Evolutionary conservation across 2,113 vertebrate genomes (phyloP), one percentile per base, ranked within the genome.

Genomic region (Ornithorhynchus anatinus): DNA sequence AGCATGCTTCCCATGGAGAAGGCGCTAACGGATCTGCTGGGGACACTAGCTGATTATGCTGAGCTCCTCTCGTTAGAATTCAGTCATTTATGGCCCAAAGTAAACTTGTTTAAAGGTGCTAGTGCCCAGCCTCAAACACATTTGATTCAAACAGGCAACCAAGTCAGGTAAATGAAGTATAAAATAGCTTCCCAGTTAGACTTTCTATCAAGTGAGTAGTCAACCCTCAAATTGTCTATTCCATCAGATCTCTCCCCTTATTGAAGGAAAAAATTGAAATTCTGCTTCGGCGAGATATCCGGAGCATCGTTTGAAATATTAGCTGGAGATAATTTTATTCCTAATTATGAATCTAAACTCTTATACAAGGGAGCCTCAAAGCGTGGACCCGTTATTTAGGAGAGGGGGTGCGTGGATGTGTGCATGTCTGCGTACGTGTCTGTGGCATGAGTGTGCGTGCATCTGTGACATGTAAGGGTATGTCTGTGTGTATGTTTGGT

Each of bases 81-180:
- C 11, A 59, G 23, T 31, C 10, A 71, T 23, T 42, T 75, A n/a
- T 57, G 29, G 56, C 54, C 59, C 60, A 78, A 38, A 45, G 17
- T 32, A 37, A 62, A 39, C 6, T 68, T 53, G 5, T 20, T 11
- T 40, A 74, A 59, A 60, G 22, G 27, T 47, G 10, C 6, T 60
- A 65, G 50, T 14, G 57, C 22, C 4, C 51, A 36, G 31, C 52
- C 16, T 58, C 36, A 1, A 63, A 10, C 14, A 69, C 20, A 63
- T 58, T 73, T 50, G 33, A 57, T 52, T 69, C 71, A 48, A 53
- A 42, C 25, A 69, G 27, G 37, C 32, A 54, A 52, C 35, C 70
- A 65, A 69, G 44, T 85, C 51, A 75, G 53, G 47, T 59, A 86
- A 84, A 82, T 77, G 51, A 82, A 69, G 58, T 82, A 84, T 81